phyloP scores from a whole-genome alignment of 2,888 invertebrate species.

The Parapristionchus giblindavisi region DNA sequence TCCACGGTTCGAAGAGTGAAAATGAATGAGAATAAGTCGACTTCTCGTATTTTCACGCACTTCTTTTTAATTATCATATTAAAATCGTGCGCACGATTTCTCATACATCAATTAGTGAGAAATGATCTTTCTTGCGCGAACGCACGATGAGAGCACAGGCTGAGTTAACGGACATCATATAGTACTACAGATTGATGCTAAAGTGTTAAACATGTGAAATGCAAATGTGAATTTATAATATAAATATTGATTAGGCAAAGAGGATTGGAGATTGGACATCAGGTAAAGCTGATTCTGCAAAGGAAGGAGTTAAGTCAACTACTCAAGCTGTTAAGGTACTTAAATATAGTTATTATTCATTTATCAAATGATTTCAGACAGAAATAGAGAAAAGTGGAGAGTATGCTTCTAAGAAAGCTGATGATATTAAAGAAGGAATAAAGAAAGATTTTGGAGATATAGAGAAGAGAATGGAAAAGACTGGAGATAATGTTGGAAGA shows the following conservation, averaged over 20 bases:
- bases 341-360: background rate
- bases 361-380: background rate
- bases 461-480: slow-evolving; percentile 19
- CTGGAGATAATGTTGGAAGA: slow-evolving; percentile 1
- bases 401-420: background rate
- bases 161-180: no score
- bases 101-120: no score
- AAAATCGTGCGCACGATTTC: no score
- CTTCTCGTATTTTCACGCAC: no score
- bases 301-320: background rate
- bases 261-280: slow-evolving; percentile 11
- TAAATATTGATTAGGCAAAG: background rate
- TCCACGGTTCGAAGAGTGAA: no score
- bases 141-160: no score
- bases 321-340: background rate
- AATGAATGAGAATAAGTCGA: no score
- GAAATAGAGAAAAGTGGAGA: slow-evolving; percentile 5
- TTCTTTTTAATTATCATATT: no score
- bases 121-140: no score
- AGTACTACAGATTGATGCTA: no score
- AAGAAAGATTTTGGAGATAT: slow-evolving; percentile 34
- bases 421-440: slow-evolving; percentile 19
- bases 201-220: no score
- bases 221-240: background rate
- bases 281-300: background rate